phyloP scores from a whole-genome alignment of 2,113 vertebrate species.

The Megalops atlanticus region DNA sequence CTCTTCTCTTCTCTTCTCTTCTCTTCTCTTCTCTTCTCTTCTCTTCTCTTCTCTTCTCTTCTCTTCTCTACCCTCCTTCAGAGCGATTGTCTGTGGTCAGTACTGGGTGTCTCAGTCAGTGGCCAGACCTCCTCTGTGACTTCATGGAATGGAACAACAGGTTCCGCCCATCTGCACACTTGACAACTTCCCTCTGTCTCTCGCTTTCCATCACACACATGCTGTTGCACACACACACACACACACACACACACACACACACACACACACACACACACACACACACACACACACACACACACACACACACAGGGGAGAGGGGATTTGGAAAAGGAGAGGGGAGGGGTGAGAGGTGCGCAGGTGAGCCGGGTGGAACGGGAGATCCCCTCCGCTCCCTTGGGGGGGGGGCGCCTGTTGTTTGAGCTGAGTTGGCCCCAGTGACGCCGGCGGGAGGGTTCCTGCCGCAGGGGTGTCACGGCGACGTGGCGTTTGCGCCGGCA shows the following conservation, averaged over 20 bases:
- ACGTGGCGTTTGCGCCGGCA: too few relatives aligned
- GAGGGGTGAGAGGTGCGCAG: background rate
- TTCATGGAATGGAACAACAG: background rate
- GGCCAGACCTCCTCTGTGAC: background rate
- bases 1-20: constrained; percentile 8
- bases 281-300: constrained; percentile 26
- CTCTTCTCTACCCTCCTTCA: background rate
- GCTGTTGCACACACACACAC: background rate
- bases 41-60: background rate
- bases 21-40: too few relatives aligned
- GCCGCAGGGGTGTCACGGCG: background rate
- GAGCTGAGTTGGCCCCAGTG: background rate
- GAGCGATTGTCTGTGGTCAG: background rate
- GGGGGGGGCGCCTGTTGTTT: background rate
- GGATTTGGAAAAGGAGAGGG: background rate
- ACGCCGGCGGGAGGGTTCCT: background rate
- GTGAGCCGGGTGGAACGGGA: background rate
- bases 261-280: constrained; percentile 42
- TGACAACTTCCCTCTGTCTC: background rate
- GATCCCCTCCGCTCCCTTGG: background rate
- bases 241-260: constrained; percentile 11
- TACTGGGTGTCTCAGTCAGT: background rate
- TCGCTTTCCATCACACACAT: background rate
- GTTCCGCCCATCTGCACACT: background rate
- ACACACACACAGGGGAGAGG: background rate